A percentile compares a stretch with the other conserved stretches of the same genome.
Evolutionary conservation across 2,888 invertebrate species (phyloP).

Genomic region (Myathropa florea): DNA sequence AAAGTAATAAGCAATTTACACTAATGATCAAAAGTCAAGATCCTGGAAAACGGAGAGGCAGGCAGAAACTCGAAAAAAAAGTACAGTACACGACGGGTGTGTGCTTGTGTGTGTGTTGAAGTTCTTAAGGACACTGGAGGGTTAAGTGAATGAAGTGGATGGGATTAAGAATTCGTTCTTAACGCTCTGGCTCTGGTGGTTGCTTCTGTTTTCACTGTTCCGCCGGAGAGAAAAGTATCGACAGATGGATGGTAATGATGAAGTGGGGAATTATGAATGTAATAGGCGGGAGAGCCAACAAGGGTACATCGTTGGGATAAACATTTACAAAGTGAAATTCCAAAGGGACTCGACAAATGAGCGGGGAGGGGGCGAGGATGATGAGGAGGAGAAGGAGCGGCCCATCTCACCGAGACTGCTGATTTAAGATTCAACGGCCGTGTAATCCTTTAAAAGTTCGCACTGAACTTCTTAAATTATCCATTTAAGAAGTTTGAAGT

Average conservation of each 20-base stretch:
- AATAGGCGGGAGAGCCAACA: background rate
- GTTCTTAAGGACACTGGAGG: constrained; percentile 41
- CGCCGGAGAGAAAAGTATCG: constrained; percentile 12
- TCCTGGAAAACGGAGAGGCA: constrained; percentile 53
- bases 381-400: background rate
- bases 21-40: constrained; percentile 69
- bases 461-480: background rate
- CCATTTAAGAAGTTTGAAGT: constrained; percentile 7
- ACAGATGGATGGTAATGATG: constrained; percentile 42
- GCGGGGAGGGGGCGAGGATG: background rate
- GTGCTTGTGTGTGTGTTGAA: background rate
- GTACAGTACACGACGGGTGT: background rate
- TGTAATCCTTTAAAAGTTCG: constrained; percentile 22
- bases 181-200: background rate
- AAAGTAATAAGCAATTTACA: constrained; percentile 63
- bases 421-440: constrained; percentile 20
- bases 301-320: constrained; percentile 11
- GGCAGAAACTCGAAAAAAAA: background rate
- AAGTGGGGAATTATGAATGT: constrained; percentile 43
- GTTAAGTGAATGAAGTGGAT: constrained; percentile 39
- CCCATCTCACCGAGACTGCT: background rate
- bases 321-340: constrained; percentile 30
- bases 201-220: background rate
- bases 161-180: constrained; percentile 57
- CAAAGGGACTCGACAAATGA: background rate